Evolutionary conservation across 1,140 invertebrate species (phyloP), one percentile per base, ranked within the genome.

Genomic region (Harpegnathos saltator): DNA sequence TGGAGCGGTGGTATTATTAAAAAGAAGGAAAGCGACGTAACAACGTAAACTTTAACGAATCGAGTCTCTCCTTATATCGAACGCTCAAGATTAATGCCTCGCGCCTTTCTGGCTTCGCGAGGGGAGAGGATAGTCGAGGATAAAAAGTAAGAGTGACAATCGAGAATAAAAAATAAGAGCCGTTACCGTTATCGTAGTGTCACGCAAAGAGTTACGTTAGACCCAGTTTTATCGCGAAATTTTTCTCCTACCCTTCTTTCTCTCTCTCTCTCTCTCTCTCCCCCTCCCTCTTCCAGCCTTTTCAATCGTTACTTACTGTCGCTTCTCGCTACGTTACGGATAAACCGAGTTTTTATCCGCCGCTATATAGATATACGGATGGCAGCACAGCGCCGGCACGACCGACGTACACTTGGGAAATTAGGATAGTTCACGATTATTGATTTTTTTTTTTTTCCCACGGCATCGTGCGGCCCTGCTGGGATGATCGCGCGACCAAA

Each of bases 381-480:
- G 56, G 29, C 22, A 15, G 2, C 11, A 9, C 65, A 50, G 65
- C 63, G 84, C 69, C 50, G 63, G 24, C 58, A 56, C 62, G 66
- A 9, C 19, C 69, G 48, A 12, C 68, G 81, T 87, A 89, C 90
- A 89, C 90, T 88, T 90, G 91, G 91, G 90, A 91, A 91, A 91
- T 91, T 91, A 91, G 80, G 87, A 90, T 66, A 66, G 74, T 84
- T 83, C 66, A 68, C 56, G 73, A 86, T 87, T 88, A 91, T 91
- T 91, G 90, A 91, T 90, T 85, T 84, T 88, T 84, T 85, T 83
- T 58, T 83, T n/a, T n/a, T 54, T 33, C 7, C 54, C 22, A 1
- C 22, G 0, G 17, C 48, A 77, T 77, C 29, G 26, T 38, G 38
- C 17, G 19, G 1, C 62, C 11, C 59, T 86, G 38, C 52, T 24